Evolutionary conservation across 2,888 invertebrate genomes (phyloP), one percentile per base, ranked within the genome.

Genomic region (Willowsia nigromaculata): DNA sequence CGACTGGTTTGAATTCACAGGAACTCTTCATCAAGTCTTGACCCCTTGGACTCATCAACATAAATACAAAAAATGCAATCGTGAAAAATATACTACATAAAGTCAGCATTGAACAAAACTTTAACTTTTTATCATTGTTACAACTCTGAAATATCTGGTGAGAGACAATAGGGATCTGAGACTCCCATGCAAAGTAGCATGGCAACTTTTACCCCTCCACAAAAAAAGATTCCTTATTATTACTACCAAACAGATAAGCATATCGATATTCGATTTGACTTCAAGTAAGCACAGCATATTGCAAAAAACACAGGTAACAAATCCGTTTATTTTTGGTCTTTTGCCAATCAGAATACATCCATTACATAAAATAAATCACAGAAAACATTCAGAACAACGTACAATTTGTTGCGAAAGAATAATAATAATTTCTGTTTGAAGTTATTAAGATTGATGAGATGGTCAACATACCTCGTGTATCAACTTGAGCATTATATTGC

Each of bases 361-460:
- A 76, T 76, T 76, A 85, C 78, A 33, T 76, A 87, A 84, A 85
- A 87, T 22, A 53, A 87, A 84, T 87, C 87, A 87, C 87, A 87
- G 87, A 81, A 87, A 59, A 74, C 3, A 13, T 68, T n/a, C 15
- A 15, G 5, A n/a, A 68, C 33, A 40, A 18, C 30, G n/a, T 40
- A 18, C 68, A 37, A 18, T n/a, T n/a, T 13, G n/a, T 13, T 40
- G n/a, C 18, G n/a, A n/a, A n/a, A 9, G n/a, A 7, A 62, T 27
- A 3, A 13, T 50, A 13, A 3, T 50, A 50, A n/a, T 15, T 50
- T 9, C 9, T 4, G 9, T 37, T 37, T 9, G 4, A 37, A 37
- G 9, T 37, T 37, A 9, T 37, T 37, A 9, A 37, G 37, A n/a
- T n/a, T n/a, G n/a, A 37, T 37, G 37, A 37, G 37, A 37, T 37